A percentile compares a stretch with the other conserved stretches of the same genome.
phyloP scores from a whole-genome alignment of 2,888 invertebrate species.

The Strigamia transsilvanica region DNA sequence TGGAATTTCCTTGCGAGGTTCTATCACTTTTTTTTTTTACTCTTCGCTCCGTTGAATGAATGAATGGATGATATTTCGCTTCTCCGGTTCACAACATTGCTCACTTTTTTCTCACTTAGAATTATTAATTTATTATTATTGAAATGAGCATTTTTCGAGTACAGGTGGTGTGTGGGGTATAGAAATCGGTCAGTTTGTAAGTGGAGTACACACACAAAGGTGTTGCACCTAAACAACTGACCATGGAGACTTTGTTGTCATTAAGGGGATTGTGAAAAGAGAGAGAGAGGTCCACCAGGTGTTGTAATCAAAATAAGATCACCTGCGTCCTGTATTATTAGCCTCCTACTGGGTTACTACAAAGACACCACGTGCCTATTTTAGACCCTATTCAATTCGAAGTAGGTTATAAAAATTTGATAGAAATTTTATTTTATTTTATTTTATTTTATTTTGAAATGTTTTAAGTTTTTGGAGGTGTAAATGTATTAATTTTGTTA shows the following conservation, averaged over 20 bases:
- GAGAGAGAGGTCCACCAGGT: slow-evolving; percentile 36
- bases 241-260: slow-evolving; percentile 43
- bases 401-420: background rate
- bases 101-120: background rate
- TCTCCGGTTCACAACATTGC: background rate
- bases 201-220: slow-evolving; percentile 19
- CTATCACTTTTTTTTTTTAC: background rate
- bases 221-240: slow-evolving; percentile 40
- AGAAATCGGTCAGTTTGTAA: slow-evolving; percentile 40
- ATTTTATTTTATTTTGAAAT: background rate
- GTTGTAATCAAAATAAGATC: slow-evolving; percentile 45
- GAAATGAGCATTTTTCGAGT: background rate
- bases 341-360: background rate
- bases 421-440: background rate
- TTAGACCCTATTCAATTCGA: background rate
- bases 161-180: background rate
- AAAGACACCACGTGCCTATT: slow-evolving; percentile 10
- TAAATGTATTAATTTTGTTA: background rate
- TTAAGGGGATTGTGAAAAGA: slow-evolving; percentile 44
- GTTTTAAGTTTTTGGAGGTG: background rate
- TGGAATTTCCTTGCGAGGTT: slow-evolving; percentile 26
- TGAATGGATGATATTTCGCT: background rate
- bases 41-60: background rate
- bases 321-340: slow-evolving; percentile 49
- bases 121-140: background rate